phyloP scores from a whole-genome alignment of 2,113 vertebrate species.

The Pterocles gutturalis region DNA sequence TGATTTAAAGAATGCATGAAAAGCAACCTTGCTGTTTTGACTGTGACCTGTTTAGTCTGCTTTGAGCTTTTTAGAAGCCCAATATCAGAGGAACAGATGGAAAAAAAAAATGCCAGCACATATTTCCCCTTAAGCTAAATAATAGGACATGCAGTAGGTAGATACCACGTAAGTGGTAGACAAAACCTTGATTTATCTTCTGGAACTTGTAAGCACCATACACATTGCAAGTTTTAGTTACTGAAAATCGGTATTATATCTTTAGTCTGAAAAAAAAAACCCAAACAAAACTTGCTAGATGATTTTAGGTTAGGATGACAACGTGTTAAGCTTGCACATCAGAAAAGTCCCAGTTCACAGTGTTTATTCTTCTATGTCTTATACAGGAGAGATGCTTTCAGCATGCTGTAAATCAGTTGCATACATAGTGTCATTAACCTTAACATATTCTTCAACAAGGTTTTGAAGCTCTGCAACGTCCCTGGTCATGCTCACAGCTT shows the following conservation, averaged over 20 bases:
- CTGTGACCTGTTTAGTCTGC: conserved; percentile 54
- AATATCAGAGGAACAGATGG: conserved; percentile 46
- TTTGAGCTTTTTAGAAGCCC: conserved; percentile 38
- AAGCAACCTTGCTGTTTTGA: conserved; percentile 25
- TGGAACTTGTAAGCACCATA: background rate
- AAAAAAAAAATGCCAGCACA: conserved; percentile 5
- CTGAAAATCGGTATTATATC: background rate
- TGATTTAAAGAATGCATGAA: conserved; percentile 41
- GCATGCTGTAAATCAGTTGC: background rate
- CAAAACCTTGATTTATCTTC: conserved; percentile 1
- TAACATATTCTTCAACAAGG: background rate
- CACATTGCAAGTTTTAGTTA: background rate
- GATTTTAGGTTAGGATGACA: background rate
- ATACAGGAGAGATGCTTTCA: background rate
- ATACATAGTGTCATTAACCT: background rate
- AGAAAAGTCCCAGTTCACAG: background rate
- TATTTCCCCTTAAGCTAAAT: conserved; percentile 5
- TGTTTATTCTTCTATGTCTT: background rate
- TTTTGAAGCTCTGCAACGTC: background rate
- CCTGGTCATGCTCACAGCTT: conserved; percentile 22
- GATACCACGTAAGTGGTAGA: background rate
- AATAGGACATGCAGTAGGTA: background rate
- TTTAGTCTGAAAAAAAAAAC: background rate
- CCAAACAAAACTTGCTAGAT: background rate
- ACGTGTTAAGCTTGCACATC: background rate